Evolutionary conservation across 2,113 vertebrate genomes (phyloP).

Genomic region (Neotragus pygmaeus): DNA sequence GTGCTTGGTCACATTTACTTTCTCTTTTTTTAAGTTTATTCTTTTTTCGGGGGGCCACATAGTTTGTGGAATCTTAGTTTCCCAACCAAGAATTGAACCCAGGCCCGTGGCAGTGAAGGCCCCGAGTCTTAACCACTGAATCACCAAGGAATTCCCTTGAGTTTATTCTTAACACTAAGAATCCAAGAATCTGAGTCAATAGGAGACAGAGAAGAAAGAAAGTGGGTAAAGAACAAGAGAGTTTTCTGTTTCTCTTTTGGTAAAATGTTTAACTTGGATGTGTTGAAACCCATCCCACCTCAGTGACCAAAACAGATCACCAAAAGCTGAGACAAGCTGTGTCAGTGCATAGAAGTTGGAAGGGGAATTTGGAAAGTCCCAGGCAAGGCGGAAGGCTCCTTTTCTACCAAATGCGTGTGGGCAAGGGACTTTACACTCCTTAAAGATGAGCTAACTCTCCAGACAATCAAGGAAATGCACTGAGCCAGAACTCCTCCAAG

Average conservation of each 20-base stretch:
- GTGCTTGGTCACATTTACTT: background rate
- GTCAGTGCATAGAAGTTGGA: background rate
- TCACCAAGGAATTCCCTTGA: background rate
- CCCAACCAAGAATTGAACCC: background rate
- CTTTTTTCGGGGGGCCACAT: rapidly evolving
- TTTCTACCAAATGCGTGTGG: background rate
- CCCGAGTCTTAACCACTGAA: background rate
- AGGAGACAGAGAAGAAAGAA: background rate
- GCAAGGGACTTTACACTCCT: conserved; percentile 33
- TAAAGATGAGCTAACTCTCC: background rate
- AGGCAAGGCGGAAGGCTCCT: conserved; percentile 12
- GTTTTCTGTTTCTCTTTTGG: no score
- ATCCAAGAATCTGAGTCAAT: background rate
- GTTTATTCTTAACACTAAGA: background rate
- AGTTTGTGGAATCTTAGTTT: background rate
- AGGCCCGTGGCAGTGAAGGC: background rate
- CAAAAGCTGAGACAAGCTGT: background rate
- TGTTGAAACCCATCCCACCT: background rate
- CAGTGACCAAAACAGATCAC: background rate
- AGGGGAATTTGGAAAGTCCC: conserved; percentile 42
- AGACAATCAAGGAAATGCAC: background rate
- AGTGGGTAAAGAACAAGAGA: background rate
- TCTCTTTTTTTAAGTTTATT: background rate
- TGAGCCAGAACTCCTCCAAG: background rate
- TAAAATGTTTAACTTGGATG: background rate